phyloP scores from a whole-genome alignment of 37 sponge, comb jelly and placozoan genomes.

The Lycopodina hypogea region DNA sequence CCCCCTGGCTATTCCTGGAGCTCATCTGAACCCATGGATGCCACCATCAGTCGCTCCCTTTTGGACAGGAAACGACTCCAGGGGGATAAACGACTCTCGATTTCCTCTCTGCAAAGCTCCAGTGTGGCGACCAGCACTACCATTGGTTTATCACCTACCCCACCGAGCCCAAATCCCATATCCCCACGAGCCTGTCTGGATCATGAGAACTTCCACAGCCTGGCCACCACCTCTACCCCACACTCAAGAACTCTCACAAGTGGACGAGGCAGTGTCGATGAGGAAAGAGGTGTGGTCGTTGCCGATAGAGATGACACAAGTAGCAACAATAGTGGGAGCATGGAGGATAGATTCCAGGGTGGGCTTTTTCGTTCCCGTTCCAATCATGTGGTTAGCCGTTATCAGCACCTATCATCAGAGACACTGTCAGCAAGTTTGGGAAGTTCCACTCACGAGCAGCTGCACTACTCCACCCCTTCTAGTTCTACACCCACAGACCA shows the following conservation, averaged over 20 bases:
- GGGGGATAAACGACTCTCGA: neutral
- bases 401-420: neutral
- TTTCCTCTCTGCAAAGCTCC: neutral
- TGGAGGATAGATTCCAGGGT: neutral
- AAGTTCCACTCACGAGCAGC: slow-evolving; percentile 10
- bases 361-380: slow-evolving; percentile 3
- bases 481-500: neutral
- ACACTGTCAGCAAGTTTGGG: neutral
- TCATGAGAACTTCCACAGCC: neutral
- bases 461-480: neutral
- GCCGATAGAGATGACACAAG: neutral
- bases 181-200: neutral
- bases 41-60: neutral
- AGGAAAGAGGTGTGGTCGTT: neutral
- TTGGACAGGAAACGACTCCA: too few species aligned
- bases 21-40: neutral
- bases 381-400: neutral
- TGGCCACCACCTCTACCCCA: neutral
- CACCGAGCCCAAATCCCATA: neutral
- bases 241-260: neutral
- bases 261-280: neutral
- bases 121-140: neutral
- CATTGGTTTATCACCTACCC: neutral
- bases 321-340: neutral
- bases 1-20: too few species aligned